phyloP scores from a whole-genome alignment of 2,888 invertebrate species.

The Caenorhabditis wallacei region DNA sequence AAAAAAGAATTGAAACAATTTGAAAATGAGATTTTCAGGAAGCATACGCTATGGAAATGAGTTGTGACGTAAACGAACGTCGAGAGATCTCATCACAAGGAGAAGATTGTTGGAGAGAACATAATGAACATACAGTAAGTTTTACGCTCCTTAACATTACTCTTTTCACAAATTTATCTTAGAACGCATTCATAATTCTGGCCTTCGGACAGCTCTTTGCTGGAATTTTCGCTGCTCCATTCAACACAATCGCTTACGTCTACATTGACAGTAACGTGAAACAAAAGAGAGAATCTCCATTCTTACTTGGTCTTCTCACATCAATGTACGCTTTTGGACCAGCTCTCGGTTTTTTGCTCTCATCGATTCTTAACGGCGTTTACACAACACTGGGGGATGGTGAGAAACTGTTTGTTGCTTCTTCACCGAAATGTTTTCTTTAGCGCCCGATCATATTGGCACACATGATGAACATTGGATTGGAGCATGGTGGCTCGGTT shows the following conservation, averaged over 20 bases:
- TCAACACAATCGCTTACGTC: conserved; percentile 78
- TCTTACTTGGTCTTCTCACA: conserved; percentile 77
- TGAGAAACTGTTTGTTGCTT: conserved; percentile 19
- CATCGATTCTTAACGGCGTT: conserved; percentile 73
- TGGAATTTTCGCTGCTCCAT: conserved; percentile 77
- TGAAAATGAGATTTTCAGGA: conserved; percentile 57
- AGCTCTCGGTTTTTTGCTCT: conserved; percentile 77
- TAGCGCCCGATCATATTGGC: conserved; percentile 86
- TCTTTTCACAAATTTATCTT: conserved; percentile 6
- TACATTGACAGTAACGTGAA: conserved; percentile 79
- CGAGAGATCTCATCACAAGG: conserved; percentile 60
- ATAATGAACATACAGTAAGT: conserved; percentile 66
- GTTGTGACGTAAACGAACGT: conserved; percentile 55
- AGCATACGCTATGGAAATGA: conserved; percentile 64
- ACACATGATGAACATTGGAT: conserved; percentile 88
- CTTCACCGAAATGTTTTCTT: conserved; percentile 23
- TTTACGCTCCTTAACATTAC: neutral
- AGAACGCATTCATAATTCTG: conserved; percentile 73
- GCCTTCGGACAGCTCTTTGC: conserved; percentile 74
- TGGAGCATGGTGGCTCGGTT: conserved; percentile 90
- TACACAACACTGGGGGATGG: conserved; percentile 74
- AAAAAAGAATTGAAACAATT: no score
- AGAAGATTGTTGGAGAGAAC: conserved; percentile 68
- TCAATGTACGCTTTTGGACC: conserved; percentile 81
- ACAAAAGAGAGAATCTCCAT: conserved; percentile 72